Evolutionary conservation across 2,113 vertebrate genomes (phyloP).

Genomic region (Dromiciops gliroides): DNA sequence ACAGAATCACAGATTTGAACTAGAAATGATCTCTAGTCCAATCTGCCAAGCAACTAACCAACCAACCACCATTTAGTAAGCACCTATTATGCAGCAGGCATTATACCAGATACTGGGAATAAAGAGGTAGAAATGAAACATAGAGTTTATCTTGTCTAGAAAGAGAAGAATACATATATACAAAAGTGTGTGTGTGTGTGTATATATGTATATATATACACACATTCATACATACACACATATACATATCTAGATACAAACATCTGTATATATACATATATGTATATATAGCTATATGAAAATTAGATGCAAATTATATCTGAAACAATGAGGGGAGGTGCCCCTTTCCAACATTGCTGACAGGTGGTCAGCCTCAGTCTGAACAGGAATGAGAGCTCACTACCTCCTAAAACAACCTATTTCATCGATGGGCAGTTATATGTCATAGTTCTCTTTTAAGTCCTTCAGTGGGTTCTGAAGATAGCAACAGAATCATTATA

Average conservation of each 20-base stretch:
- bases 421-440: not conserved
- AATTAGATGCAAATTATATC: not conserved
- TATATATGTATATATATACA: not conserved
- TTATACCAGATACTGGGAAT: not conserved
- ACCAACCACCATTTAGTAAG: not conserved
- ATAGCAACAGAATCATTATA: slow-evolving; percentile 12
- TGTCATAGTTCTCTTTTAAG: slow-evolving; percentile 7
- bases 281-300: not conserved
- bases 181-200: no score
- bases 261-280: not conserved
- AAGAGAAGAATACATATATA: not conserved
- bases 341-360: not conserved
- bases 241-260: not conserved
- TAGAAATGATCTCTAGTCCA: not conserved
- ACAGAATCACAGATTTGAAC: not conserved
- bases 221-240: not conserved
- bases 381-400: not conserved
- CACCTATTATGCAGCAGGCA: not conserved
- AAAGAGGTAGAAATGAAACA: not conserved
- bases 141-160: not conserved
- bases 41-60: not conserved
- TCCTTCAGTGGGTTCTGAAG: not conserved
- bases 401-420: not conserved
- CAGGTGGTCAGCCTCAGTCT: not conserved
- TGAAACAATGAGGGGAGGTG: not conserved